phyloP scores from a whole-genome alignment of 1,140 invertebrate genomes.

The Sarcophaga bullata region DNA sequence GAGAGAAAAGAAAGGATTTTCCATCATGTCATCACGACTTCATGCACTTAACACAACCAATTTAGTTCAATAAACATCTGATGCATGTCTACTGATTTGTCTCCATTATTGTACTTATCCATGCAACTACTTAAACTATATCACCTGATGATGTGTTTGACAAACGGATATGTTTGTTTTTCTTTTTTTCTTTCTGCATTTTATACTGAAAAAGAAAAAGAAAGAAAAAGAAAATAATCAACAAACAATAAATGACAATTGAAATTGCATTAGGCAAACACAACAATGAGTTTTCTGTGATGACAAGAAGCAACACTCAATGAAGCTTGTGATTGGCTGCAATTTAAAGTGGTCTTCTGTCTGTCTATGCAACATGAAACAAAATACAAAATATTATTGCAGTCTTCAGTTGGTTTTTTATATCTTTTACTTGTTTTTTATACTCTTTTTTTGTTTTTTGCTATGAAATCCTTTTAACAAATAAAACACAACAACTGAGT shows the following conservation, averaged over 20 bases:
- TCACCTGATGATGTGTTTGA: conserved; percentile 7
- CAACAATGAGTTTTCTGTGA: background rate
- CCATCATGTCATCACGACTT: no score
- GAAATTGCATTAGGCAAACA: no score
- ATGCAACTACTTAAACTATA: background rate
- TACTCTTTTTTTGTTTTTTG: no score
- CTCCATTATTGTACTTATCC: background rate
- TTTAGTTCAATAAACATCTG: no score
- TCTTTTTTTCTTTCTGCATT: no score
- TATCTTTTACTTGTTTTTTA: no score
- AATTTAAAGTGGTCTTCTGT: conserved; percentile 13
- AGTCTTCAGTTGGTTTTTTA: background rate
- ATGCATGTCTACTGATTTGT: no score
- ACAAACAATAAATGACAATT: conserved; percentile 22
- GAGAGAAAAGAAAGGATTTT: no score
- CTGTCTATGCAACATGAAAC: background rate
- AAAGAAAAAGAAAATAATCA: background rate
- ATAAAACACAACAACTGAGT: background rate
- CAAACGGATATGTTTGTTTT: background rate
- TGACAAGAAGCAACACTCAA: conserved; percentile 20
- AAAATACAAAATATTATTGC: conserved; percentile 16
- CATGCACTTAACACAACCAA: no score
- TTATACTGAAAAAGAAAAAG: no score
- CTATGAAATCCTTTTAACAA: no score
- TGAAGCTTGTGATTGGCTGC: conserved; percentile 23